Percentiles rank a stretch among this genome's conserved stretches.
phyloP scores from a whole-genome alignment of 2,888 invertebrate species.

The Elgonia sp. region DNA sequence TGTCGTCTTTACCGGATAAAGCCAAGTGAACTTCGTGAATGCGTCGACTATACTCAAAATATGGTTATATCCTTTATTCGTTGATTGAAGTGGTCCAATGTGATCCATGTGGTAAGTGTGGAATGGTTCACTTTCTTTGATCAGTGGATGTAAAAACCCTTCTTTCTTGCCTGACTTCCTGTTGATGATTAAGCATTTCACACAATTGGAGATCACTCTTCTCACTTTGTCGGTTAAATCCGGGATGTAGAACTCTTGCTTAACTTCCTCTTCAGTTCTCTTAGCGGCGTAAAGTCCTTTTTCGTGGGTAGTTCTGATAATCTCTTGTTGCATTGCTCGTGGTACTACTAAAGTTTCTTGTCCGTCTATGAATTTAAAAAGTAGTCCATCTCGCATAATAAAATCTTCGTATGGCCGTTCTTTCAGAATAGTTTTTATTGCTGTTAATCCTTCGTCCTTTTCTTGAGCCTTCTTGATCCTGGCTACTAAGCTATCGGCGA shows the following conservation, averaged over 20 bases:
- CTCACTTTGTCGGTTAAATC: slow-evolving; percentile 50
- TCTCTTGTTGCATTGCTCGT: slow-evolving; percentile 49
- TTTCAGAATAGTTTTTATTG: slow-evolving; percentile 35
- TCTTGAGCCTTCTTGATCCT: slow-evolving; percentile 51
- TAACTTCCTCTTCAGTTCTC: slow-evolving; percentile 48
- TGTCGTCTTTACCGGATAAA: slow-evolving; percentile 42
- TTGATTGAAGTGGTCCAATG: slow-evolving; percentile 25
- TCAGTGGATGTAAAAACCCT: slow-evolving; percentile 53
- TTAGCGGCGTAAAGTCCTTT: slow-evolving; percentile 55
- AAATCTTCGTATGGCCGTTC: slow-evolving; percentile 50
- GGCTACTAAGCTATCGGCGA: neutral
- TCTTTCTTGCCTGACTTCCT: slow-evolving; percentile 32
- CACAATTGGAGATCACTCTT: slow-evolving; percentile 53
- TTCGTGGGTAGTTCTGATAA: slow-evolving; percentile 44
- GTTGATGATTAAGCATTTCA: slow-evolving; percentile 60
- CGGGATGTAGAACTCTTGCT: slow-evolving; percentile 55
- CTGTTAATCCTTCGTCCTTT: slow-evolving; percentile 43
- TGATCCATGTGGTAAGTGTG: slow-evolving; percentile 55
- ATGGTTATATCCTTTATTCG: slow-evolving; percentile 31
- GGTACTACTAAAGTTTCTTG: slow-evolving; percentile 45
- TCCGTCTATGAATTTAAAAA: slow-evolving; percentile 53
- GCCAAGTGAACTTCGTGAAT: slow-evolving; percentile 43
- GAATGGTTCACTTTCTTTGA: slow-evolving; percentile 53
- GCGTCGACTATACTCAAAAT: slow-evolving; percentile 6
- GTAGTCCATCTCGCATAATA: slow-evolving; percentile 21